Evolutionary conservation across 2,797 vertebrate genomes (phyloP).

Genomic region (Siniperca obscura): DNA sequence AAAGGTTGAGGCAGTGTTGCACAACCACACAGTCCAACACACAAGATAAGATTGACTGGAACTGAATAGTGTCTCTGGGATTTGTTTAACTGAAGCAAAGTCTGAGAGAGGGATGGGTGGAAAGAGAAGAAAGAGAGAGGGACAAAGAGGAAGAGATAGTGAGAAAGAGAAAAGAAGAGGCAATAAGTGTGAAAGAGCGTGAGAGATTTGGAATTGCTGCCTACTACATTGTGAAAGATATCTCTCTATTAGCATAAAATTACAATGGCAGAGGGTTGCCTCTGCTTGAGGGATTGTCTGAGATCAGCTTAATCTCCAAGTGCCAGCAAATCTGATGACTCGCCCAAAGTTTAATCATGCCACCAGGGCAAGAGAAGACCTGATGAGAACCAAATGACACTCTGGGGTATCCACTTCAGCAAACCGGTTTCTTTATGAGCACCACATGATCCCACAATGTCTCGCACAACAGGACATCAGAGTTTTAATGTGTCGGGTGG

Average conservation of each 20-base stretch:
- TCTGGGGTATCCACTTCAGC: conserved; percentile 57
- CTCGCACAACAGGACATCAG: conserved; percentile 52
- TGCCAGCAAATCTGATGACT: conserved; percentile 75
- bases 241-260: conserved; percentile 78
- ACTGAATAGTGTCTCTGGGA: conserved; percentile 41
- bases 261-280: conserved; percentile 68
- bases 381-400: conserved; percentile 66
- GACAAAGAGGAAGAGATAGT: conserved; percentile 35
- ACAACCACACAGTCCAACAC: conserved; percentile 36
- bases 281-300: conserved; percentile 71
- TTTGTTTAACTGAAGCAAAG: conserved; percentile 44
- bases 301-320: conserved; percentile 76
- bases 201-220: conserved; percentile 69
- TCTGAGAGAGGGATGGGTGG: conserved; percentile 15
- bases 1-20: conserved; percentile 39
- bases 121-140: conserved; percentile 4
- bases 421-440: conserved; percentile 57
- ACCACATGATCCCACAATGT: conserved; percentile 48
- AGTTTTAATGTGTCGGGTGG: conserved; percentile 44
- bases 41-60: conserved; percentile 45
- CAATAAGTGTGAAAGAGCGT: conserved; percentile 34
- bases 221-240: conserved; percentile 69
- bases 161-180: conserved; percentile 28
- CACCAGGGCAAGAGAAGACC: conserved; percentile 69
- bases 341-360: conserved; percentile 77